phyloP scores from a whole-genome alignment of 1,140 invertebrate species.

The Aricia agestis region DNA sequence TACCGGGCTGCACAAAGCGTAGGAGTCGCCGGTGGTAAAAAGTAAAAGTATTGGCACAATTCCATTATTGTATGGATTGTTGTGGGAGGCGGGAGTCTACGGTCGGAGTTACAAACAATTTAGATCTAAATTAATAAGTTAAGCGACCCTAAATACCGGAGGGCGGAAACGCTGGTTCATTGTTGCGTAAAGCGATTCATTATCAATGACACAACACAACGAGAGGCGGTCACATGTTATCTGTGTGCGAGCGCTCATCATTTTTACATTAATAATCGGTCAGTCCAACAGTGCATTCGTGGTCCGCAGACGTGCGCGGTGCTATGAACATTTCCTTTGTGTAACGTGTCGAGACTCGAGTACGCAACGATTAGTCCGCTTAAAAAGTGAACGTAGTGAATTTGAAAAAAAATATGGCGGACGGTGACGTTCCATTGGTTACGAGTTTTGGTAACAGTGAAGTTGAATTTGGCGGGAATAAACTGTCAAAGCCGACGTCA shows the following conservation, averaged over 20 bases:
- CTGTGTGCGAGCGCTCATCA: constrained; percentile 50
- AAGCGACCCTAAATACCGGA: constrained; percentile 17
- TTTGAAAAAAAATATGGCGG: constrained; percentile 44
- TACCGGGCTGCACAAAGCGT: not conserved
- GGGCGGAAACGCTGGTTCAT: constrained; percentile 29
- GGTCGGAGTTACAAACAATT: not conserved
- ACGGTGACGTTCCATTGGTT: constrained; percentile 65
- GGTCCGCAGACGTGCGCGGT: constrained; percentile 39
- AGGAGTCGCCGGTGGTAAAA: not conserved
- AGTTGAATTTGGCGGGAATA: constrained; percentile 59
- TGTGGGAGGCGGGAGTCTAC: not conserved
- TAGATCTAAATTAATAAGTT: constrained; percentile 17
- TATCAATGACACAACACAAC: constrained; percentile 62
- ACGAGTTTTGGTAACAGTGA: constrained; percentile 62
- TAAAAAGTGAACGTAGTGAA: constrained; percentile 22
- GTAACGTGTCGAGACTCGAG: constrained; percentile 14
- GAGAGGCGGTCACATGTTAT: constrained; percentile 60
- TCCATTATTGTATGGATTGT: not conserved
- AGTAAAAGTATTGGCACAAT: not conserved
- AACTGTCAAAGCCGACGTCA: constrained; percentile 59
- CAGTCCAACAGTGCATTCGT: constrained; percentile 47
- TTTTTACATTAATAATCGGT: constrained; percentile 66
- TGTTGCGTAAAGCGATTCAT: constrained; percentile 58
- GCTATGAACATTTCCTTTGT: constrained; percentile 18
- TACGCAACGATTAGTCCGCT: constrained; percentile 4